Percentiles rank a stretch among this genome's conserved stretches.
These are phyloP conservation scores for Pelodytes ibericus DNA, from an alignment of 2,797 vertebrate genomes.

Conservation along the genomic window DNA sequence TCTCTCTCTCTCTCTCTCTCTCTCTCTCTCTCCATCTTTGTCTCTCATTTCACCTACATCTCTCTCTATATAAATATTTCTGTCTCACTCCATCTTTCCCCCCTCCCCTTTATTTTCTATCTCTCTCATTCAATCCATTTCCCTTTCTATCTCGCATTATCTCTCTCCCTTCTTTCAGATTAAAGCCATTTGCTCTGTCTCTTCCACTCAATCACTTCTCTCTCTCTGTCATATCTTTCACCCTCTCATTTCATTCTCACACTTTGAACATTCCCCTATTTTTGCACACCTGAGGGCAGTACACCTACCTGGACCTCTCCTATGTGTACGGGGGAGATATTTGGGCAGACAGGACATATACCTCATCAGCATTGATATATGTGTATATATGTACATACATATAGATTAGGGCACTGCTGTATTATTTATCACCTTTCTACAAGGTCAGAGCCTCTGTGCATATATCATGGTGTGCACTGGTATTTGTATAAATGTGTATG, in stretches of 20 bases:
- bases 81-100: not conserved
- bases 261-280: not conserved
- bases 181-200: slow-evolving; percentile 4
- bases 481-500: no score
- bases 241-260: not conserved
- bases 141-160: slow-evolving; percentile 7
- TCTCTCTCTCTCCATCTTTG: slow-evolving; percentile 19
- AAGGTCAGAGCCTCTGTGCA: no score
- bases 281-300: not conserved
- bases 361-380: no score
- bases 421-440: no score
- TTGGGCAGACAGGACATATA: no score
- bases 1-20: not conserved
- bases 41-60: not conserved
- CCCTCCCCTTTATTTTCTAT: not conserved
- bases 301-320: not conserved
- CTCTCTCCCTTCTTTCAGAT: not conserved
- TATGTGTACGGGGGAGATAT: not conserved
- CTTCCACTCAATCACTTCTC: not conserved
- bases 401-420: no score
- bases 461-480: no score
- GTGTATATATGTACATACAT: no score
- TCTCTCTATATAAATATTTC: not conserved
- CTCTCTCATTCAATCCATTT: no score
- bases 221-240: not conserved